phyloP scores from a whole-genome alignment of 1,140 invertebrate genomes.

The Cotesia chilonis region DNA sequence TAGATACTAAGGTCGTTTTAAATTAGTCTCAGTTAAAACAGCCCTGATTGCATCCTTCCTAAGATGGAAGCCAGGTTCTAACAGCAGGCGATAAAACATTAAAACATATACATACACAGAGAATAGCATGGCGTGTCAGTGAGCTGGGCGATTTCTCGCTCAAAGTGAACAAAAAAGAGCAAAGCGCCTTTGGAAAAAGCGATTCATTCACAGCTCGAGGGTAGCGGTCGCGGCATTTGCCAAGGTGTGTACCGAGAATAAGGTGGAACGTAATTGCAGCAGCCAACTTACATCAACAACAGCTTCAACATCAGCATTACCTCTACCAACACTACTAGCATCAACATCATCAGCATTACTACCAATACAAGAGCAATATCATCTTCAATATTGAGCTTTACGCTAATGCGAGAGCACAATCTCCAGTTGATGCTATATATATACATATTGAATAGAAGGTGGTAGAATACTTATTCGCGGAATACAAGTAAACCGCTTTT shows the following conservation, averaged over 20 bases:
- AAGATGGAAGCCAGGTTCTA: not conserved
- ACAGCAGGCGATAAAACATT: conserved; percentile 18
- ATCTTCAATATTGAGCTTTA: too few relatives aligned
- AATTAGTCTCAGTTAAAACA: conserved; percentile 8
- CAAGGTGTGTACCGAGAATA: not conserved
- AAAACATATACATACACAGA: not conserved
- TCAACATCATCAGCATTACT: too few relatives aligned
- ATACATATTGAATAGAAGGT: conserved; percentile 3
- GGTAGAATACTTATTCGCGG: conserved; percentile 40
- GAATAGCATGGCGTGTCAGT: not conserved
- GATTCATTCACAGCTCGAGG: conserved; percentile 26
- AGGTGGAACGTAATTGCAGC: conserved; percentile 15
- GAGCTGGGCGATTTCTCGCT: conserved; percentile 6
- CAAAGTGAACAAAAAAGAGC: conserved; percentile 10
- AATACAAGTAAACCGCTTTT: conserved; percentile 51
- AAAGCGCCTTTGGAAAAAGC: conserved; percentile 4
- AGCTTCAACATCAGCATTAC: conserved; percentile 2
- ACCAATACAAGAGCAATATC: too few relatives aligned
- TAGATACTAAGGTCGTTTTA: conserved; percentile 10
- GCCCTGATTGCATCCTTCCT: conserved; percentile 1
- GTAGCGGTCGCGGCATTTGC: conserved; percentile 15
- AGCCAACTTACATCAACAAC: not conserved
- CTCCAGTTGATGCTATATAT: conserved; percentile 6
- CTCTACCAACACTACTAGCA: too few relatives aligned
- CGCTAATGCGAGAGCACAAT: not conserved